A percentile compares a stretch with the other conserved stretches of the same genome.
These are phyloP conservation scores for Passer montanus DNA, from an alignment of 2,113 vertebrate genomes.

Conservation along the genomic window DNA sequence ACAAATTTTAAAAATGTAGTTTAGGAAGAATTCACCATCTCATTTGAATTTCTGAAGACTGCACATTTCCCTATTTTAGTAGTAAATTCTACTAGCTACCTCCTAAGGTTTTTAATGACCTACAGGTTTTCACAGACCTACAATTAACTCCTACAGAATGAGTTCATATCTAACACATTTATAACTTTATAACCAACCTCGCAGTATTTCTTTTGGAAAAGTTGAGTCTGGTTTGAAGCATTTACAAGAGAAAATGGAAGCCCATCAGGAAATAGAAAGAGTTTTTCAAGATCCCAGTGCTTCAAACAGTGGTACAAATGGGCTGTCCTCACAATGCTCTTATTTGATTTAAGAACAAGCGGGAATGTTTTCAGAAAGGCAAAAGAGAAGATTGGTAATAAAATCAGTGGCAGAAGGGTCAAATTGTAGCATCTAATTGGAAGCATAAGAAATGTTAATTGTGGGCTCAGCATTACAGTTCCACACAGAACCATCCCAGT, in stretches of 20 bases:
- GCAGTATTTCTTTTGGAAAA: background rate
- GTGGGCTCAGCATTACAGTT: background rate
- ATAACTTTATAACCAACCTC: background rate
- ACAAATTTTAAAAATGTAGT: background rate
- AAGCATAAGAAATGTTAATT: conserved; percentile 5
- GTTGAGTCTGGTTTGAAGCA: background rate
- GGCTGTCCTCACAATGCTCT: background rate
- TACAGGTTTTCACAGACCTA: background rate
- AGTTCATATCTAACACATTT: background rate
- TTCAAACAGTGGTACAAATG: background rate
- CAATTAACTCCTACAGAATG: background rate
- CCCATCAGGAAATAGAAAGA: background rate
- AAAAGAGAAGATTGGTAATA: background rate
- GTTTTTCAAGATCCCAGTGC: background rate
- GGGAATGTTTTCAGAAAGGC: background rate
- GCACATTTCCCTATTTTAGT: background rate
- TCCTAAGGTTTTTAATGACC: background rate
- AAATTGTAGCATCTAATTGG: background rate
- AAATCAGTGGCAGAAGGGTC: background rate
- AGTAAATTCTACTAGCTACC: background rate
- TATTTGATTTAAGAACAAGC: background rate
- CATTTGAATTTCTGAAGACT: background rate
- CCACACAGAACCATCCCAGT: background rate
- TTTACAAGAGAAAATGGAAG: background rate
- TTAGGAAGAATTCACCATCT: background rate